Base-by-base conservation (phyloP, 2,888 invertebrate genomes). In the Marronus borbonicus region DNA sequence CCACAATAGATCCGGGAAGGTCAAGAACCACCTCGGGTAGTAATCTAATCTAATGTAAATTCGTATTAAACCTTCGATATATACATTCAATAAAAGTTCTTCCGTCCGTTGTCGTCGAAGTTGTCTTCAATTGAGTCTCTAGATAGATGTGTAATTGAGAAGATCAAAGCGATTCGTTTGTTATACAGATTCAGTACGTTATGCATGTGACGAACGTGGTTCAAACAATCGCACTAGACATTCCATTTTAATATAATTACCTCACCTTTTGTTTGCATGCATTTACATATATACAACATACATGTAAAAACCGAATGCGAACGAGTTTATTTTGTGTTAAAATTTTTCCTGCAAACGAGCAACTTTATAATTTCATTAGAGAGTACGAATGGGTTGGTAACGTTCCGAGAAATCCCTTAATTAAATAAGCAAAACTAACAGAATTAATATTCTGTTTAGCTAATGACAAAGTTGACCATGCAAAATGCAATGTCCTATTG, bases 191-290 rank as follows among this genome's bases (percentile, higher is more conserved):
- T 28, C 17, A 20, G 17, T 50, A 12, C 12, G 10, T 3, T 52
- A 50, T 12, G n/a, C 3, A 14, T 49, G 20, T 44, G 24, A 14
- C 69, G 7, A 28, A 20, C 12, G 52, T 24, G 17, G 39, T 65
- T 65, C 65, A 65, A 65, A 65, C 65, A 65, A 65, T 65, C 65
- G 65, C 65, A 17, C 36, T 65, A 39, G 39, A 36, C 14, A 65
- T 65, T 65, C 65, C 36, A 17, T 65, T 39, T 65, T 5, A 65
- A 65, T 39, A 36, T 39, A 65, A 65, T 65, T 65, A 65, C 17
- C 65, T 36, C 65, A 65, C 36, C 36, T 31, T 39, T n/a, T 65
- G 39, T 39, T 65, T 65, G 64, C 31, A n/a, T n/a, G 31, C 12
- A 5, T n/a, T 3, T 65, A 12, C 44, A 12, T 55, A 17, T 55